Conservation (phyloP, 2,113 vertebrate species). For the Podarcis muralis region DNA sequence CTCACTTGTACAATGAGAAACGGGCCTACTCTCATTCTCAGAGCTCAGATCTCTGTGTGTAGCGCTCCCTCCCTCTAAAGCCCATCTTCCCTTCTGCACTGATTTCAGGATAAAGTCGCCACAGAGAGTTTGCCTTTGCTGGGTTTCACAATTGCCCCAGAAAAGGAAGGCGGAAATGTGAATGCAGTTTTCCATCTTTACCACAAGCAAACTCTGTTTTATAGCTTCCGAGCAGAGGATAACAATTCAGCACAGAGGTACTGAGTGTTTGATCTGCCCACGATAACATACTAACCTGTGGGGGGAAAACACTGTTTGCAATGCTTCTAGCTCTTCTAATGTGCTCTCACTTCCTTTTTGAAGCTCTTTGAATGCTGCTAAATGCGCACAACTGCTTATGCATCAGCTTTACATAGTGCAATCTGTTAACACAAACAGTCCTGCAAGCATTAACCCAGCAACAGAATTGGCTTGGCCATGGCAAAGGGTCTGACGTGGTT, state of each 20-base stretch:
- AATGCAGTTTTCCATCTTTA: slow-evolving; percentile 92
- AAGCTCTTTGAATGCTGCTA: slow-evolving; percentile 9
- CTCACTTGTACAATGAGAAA: neutral
- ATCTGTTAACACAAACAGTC: neutral
- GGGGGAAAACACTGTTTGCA: fast-evolving
- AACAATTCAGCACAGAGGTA: slow-evolving; percentile 89
- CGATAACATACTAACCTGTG: slow-evolving; percentile 12
- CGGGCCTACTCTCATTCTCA: neutral
- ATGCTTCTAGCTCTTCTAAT: slow-evolving; percentile 16
- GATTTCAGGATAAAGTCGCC: slow-evolving; percentile 90
- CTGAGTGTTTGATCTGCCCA: neutral
- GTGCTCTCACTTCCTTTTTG: slow-evolving; percentile 1
- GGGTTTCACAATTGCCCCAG: slow-evolving; percentile 91
- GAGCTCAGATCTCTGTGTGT: neutral
- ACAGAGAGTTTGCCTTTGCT: slow-evolving; percentile 92
- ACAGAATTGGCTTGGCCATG: neutral
- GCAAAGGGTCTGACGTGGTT: neutral
- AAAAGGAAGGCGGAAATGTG: slow-evolving; percentile 77
- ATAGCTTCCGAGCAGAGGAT: slow-evolving; percentile 92
- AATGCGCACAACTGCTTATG: neutral
- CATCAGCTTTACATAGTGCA: slow-evolving; percentile 5
- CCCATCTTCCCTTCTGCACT: slow-evolving; percentile 31
- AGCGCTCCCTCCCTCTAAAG: slow-evolving; percentile 21
- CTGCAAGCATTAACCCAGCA: neutral
- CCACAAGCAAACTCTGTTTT: slow-evolving; percentile 96